Percentiles rank a stretch among this genome's conserved stretches.
phyloP scores from a whole-genome alignment of 2,113 vertebrate genomes.

The Nesospiza acunhae region DNA sequence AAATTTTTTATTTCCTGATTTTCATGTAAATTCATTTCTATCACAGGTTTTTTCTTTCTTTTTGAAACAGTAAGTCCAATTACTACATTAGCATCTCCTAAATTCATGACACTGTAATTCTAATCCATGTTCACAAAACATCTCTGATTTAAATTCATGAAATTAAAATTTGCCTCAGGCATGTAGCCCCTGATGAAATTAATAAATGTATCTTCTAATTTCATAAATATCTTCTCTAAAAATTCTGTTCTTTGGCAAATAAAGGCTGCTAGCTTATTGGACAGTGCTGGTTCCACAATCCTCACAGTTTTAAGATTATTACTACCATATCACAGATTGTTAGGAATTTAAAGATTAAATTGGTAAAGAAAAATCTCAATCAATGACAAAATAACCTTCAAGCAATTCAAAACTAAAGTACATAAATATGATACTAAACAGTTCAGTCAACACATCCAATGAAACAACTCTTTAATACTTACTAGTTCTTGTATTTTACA shows the following conservation, averaged over 20 bases:
- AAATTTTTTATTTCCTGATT: neutral
- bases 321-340: neutral
- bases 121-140: neutral
- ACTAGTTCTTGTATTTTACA: slow-evolving; percentile 99
- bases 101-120: neutral
- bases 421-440: neutral
- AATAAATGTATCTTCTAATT: neutral
- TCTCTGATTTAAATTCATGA: neutral
- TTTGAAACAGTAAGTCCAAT: neutral
- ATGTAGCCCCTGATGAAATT: neutral
- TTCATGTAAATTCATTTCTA: neutral
- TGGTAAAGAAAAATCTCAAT: neutral
- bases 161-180: neutral
- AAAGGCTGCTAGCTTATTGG: neutral
- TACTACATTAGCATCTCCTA: neutral
- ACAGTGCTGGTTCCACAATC: neutral
- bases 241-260: neutral
- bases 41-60: neutral
- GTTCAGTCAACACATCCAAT: neutral
- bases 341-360: neutral
- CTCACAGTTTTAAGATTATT: neutral
- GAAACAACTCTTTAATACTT: slow-evolving; percentile 76
- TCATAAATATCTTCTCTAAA: neutral
- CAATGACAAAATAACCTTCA: neutral
- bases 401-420: neutral